Base-by-base conservation (phyloP, 2,113 vertebrate genomes). In the Syngnathoides biaculeatus region DNA sequence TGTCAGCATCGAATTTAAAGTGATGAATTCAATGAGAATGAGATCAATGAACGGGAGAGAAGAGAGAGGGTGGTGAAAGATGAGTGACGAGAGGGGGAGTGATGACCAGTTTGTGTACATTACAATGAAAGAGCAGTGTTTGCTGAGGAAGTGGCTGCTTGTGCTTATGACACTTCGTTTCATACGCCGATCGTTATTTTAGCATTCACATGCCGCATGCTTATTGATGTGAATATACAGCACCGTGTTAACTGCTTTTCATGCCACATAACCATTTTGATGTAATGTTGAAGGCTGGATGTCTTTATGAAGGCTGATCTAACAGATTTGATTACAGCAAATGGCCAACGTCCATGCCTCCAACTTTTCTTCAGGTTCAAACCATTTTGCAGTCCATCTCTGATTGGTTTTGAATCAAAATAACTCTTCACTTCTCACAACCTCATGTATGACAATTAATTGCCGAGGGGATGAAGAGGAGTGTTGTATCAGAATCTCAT, bases 1-100 rank as follows among this genome's bases (percentile, higher is more conserved):
- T 87, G 86, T 90, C 86, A 87, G 86, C 80, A 75, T 72, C 78
- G 80, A 88, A 90, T 80, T 76, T 81, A 88, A 83, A 83, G 79
- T 81, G 84, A 86, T 82, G 81, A 86, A 82, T 85, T 65, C 83
- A 83, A 85, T 84, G 87, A 87, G 75, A 74, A 79, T 73, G 63
- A 72, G 80, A 89, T 87, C 84, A 84, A 89, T 86, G 84, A 66
- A 80, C 69, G 66, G 62, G 69, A 73, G 59, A 60, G 65, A 57
- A 72, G 75, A 69, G 75, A 73, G 79, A 81, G 84, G 69, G 64
- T 71, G 80, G 24, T 74, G 77, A 79, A 74, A 79, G 83, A 84
- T 75, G 80, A 79, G 78, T 69, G 83, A 86, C 80, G 74, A 77
- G 75, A 69, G 73, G 74, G 62, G 64, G 76, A 85, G 75, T 77